Evolutionary conservation across 2,113 vertebrate genomes (phyloP).

Genomic region (Mesoclemmys tuberculata): DNA sequence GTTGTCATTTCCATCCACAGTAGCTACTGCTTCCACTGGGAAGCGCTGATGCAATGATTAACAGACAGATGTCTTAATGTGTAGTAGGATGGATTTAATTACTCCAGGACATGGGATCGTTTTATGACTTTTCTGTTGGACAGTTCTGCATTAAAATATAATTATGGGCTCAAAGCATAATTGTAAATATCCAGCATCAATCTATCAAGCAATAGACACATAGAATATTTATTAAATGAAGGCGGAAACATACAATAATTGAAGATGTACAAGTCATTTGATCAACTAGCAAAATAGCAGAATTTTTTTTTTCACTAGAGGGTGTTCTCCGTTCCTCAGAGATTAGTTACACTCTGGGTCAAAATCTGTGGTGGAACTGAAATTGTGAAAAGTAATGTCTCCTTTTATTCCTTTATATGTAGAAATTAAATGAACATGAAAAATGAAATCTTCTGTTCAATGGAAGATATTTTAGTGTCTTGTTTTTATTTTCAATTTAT

Average conservation of each 20-base stretch:
- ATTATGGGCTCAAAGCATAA: accelerated
- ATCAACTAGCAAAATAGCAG: background rate
- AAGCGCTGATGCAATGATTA: background rate
- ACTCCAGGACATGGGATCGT: background rate
- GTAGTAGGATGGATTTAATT: background rate
- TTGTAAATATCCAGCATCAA: background rate
- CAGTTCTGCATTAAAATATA: background rate
- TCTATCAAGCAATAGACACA: background rate
- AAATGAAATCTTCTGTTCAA: background rate
- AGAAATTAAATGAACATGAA: background rate
- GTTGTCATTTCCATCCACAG: background rate
- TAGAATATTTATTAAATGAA: background rate
- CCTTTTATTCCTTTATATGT: background rate
- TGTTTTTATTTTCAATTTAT: background rate
- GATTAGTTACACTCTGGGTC: background rate
- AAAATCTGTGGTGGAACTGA: background rate
- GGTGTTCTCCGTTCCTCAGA: background rate
- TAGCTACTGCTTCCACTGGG: background rate
- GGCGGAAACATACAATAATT: background rate
- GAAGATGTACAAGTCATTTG: background rate
- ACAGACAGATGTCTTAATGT: background rate
- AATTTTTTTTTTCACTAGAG: background rate
- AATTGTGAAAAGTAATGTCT: background rate
- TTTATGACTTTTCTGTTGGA: background rate
- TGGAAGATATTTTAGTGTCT: background rate